These are phyloP conservation scores for Tenthredo notha DNA, from an alignment of 2,888 invertebrate genomes.

Conservation along the genomic window DNA sequence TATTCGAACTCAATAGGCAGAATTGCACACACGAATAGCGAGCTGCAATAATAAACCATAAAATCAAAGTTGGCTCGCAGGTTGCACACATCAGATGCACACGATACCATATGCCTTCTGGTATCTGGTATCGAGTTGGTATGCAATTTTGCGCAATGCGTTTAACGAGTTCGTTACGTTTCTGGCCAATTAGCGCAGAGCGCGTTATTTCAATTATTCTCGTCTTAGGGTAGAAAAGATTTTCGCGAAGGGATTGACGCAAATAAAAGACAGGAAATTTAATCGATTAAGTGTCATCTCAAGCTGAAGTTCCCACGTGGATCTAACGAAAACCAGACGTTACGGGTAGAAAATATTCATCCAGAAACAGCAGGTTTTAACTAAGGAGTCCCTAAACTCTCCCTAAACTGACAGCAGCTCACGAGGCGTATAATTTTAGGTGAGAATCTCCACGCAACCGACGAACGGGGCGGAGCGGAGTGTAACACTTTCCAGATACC, in stretches of 20 bases:
- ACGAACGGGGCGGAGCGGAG: conserved; percentile 23
- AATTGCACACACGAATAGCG: conserved; percentile 65
- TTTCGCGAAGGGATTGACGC: background rate
- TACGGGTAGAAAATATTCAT: conserved; percentile 30
- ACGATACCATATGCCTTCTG: conserved; percentile 47
- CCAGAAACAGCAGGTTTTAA: conserved; percentile 52
- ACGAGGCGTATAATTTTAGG: conserved; percentile 53
- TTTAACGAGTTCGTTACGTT: conserved; percentile 68
- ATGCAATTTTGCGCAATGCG: conserved; percentile 58
- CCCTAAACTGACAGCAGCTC: conserved; percentile 54
- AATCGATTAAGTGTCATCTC: conserved; percentile 18
- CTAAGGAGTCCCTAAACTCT: conserved; percentile 50
- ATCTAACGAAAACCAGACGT: conserved; percentile 50
- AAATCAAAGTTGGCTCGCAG: conserved; percentile 71
- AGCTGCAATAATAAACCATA: conserved; percentile 72
- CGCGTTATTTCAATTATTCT: background rate
- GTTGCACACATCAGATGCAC: conserved; percentile 71
- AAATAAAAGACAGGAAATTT: background rate
- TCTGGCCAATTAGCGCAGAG: conserved; percentile 63
- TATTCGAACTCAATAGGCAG: conserved; percentile 63
- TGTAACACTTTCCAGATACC: conserved; percentile 53
- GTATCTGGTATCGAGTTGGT: conserved; percentile 33
- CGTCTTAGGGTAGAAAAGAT: background rate
- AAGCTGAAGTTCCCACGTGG: conserved; percentile 41
- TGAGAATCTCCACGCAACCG: conserved; percentile 48